Conservation (phyloP, 2,113 vertebrate genomes). For the Micronycteris hirsuta region DNA sequence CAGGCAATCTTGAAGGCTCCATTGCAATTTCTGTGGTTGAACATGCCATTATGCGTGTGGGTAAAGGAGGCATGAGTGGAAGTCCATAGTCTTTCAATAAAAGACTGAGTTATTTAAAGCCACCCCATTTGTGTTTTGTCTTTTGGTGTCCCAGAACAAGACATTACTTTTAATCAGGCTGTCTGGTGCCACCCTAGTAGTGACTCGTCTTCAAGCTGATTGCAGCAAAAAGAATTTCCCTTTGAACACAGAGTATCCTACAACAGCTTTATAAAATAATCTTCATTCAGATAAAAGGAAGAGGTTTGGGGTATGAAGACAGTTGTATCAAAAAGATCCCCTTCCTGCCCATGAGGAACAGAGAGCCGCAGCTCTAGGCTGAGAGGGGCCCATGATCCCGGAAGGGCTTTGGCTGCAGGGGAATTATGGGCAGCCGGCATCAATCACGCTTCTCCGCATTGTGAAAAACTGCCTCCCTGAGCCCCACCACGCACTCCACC, state of each 20-base stretch:
- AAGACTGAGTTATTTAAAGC: neutral
- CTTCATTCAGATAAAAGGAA: neutral
- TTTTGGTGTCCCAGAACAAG: neutral
- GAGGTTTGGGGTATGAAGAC: neutral
- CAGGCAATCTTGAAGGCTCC: neutral
- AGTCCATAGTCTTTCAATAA: neutral
- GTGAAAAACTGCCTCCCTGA: neutral
- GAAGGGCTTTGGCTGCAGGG: neutral
- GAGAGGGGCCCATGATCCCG: neutral
- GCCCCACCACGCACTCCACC: no score
- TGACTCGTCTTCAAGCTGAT: neutral
- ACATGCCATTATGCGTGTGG: neutral
- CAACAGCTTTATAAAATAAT: neutral
- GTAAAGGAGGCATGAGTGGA: neutral
- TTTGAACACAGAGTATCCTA: neutral
- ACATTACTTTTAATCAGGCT: constrained; percentile 17
- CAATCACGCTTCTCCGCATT: neutral
- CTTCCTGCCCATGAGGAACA: neutral
- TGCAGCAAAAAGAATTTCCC: constrained; percentile 3
- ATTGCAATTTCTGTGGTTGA: neutral
- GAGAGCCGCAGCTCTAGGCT: neutral
- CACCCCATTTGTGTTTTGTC: neutral
- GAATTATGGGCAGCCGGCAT: neutral
- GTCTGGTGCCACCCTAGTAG: neutral
- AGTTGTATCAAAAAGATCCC: neutral